A percentile compares a stretch with the other conserved stretches of the same genome.
phyloP scores from a whole-genome alignment of 2,113 vertebrate species.

The Beaufortia kweichowensis region DNA sequence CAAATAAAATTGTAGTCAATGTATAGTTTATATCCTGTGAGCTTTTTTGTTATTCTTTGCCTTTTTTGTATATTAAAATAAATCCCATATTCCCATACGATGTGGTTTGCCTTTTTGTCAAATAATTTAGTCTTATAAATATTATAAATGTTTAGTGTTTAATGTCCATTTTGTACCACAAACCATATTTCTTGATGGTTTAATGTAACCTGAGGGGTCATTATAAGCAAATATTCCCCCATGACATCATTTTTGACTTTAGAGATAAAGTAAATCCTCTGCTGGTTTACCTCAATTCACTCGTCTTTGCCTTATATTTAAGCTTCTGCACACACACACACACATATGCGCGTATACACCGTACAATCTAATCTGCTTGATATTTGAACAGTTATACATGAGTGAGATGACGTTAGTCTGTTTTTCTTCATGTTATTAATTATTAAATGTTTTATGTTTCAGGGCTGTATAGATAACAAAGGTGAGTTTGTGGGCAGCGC shows the following conservation, averaged over 20 bases:
- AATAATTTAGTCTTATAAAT: no score
- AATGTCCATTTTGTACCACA: background rate
- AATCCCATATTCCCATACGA: no score
- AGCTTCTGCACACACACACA: constrained; percentile 1
- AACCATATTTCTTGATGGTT: no score
- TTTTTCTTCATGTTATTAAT: background rate
- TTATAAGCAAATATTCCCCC: no score
- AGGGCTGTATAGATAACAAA: constrained; percentile 87
- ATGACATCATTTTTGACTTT: no score
- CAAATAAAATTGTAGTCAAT: no score
- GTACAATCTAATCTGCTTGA: constrained; percentile 4
- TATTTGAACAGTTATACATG: background rate
- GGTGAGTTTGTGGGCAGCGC: constrained; percentile 87
- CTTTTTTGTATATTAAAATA: no score
- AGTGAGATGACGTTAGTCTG: background rate
- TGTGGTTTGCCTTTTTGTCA: no score
- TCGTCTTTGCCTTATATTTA: constrained; percentile 9
- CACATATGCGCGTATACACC: constrained; percentile 8
- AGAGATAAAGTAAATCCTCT: constrained; percentile 37
- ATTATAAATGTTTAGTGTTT: no score
- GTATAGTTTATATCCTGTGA: no score
- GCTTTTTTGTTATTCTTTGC: no score
- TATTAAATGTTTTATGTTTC: constrained; percentile 47
- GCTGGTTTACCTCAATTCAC: constrained; percentile 20
- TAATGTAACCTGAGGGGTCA: no score